Conservation (phyloP, 2,113 vertebrate species). For the Hemiprocne comata region DNA sequence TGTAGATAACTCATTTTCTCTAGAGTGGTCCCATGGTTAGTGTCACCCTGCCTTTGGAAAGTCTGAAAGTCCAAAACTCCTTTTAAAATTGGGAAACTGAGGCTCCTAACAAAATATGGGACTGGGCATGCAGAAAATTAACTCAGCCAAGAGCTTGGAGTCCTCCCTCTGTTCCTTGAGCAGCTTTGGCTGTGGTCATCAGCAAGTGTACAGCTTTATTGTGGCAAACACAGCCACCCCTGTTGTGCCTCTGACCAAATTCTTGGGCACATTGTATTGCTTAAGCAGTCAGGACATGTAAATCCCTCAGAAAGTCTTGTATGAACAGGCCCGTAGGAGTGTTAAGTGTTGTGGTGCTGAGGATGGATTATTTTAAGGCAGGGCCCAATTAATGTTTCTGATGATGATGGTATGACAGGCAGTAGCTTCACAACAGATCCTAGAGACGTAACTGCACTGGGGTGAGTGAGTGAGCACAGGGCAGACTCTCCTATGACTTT, state of each 20-base stretch:
- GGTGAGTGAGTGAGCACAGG: not conserved
- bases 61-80: not conserved
- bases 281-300: not conserved
- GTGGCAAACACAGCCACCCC: not conserved
- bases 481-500: not conserved
- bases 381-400: not conserved
- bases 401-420: slow-evolving; percentile 14
- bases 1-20: accelerated
- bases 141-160: not conserved
- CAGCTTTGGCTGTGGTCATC: accelerated
- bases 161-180: not conserved
- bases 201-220: not conserved
- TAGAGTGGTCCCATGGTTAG: not conserved
- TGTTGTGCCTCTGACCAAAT: not conserved
- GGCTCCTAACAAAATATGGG: not conserved
- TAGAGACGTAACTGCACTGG: not conserved
- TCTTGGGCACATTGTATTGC: slow-evolving; percentile 11
- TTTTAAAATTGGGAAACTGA: not conserved
- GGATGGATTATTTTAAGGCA: slow-evolving; percentile 53
- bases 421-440: not conserved
- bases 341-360: not conserved
- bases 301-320: slow-evolving; percentile 38
- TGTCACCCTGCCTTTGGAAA: not conserved
- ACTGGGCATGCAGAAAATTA: not conserved
- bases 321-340: slow-evolving; percentile 24